Percentiles rank a stretch among this genome's conserved stretches.
Evolutionary conservation across 2,888 invertebrate species (phyloP).

Genomic region (Polymixis lichenea): DNA sequence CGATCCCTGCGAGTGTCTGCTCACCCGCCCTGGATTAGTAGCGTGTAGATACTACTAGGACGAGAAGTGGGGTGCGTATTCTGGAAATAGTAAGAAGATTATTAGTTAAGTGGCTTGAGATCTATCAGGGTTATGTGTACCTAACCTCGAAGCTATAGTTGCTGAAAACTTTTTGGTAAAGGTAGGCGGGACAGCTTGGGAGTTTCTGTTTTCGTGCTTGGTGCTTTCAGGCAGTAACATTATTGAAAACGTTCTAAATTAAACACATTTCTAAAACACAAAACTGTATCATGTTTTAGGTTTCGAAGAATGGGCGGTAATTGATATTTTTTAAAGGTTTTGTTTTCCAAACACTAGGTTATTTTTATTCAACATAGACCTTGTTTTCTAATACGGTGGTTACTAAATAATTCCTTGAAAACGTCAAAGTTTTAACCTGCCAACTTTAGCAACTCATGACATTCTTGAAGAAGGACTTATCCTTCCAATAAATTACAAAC

Average conservation of each 20-base stretch:
- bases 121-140: background rate
- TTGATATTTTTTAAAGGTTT: background rate
- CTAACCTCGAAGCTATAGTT: background rate
- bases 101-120: too few relatives aligned
- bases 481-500: slow-evolving; percentile 46
- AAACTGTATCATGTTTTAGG: too few relatives aligned
- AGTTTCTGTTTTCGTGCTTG: background rate
- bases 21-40: slow-evolving; percentile 45
- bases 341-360: background rate
- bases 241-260: background rate
- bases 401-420: background rate
- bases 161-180: background rate
- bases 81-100: slow-evolving; percentile 14
- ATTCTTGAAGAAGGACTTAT: slow-evolving; percentile 27
- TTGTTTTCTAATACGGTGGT: slow-evolving; percentile 2
- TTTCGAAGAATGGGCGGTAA: background rate
- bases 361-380: background rate
- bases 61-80: slow-evolving; percentile 20
- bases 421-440: background rate
- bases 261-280: background rate
- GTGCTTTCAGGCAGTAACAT: background rate
- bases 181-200: background rate
- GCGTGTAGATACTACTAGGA: slow-evolving; percentile 23
- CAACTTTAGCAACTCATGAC: slow-evolving; percentile 18
- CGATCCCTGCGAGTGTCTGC: slow-evolving; percentile 54